Base-by-base conservation (phyloP, 2,888 invertebrate genomes). In the Rhagophthalmus giganteus region DNA sequence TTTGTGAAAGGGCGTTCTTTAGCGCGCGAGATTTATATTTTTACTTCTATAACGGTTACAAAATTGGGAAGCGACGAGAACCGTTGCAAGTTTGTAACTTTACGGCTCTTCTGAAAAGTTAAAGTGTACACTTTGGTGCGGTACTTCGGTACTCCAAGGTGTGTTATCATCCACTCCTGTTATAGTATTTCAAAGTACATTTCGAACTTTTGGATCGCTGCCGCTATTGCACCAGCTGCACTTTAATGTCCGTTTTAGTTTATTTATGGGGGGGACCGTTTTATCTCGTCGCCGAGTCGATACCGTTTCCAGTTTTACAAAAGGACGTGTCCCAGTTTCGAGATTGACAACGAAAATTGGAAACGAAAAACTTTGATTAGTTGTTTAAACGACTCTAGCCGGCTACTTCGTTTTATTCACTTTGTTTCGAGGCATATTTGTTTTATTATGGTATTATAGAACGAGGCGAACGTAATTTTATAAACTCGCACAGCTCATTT, bases 241-340 rank as follows among this genome's bases (percentile, higher is more conserved):
- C 54, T 56, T 52, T 54, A 54, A 60, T 58, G 51, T 51, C 52
- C 49, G 60, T 60, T 57, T 58, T 60, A 58, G 56, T 42, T 58
- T 58, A 55, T 58, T 52, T 55, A 52, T 45, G 30, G 30, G 40
- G 26, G n/a, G n/a, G n/a, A n/a, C 30, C 39, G 24, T 46, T 46
- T 45, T 34, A 35, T 39, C 12, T 34, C 37, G 24, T 20, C 15
- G 37, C 35, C 6, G 32, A 49, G 7, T 26, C 38, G 35, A 37
- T 37, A 38, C 14, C 33, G 33, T 28, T 35, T 30, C 8, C 8
- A 35, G 48, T 41, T 48, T 49, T 33, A 44, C 13, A 32, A 39
- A 51, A 37, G 39, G 44, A 51, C 44, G 44, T 49, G 42, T 26
- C 37, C 44, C 20, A 44, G 32, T 51, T 48, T 48, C 20, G 14